phyloP scores from a whole-genome alignment of 2,797 vertebrate species.

The Pangasius krempfi region DNA sequence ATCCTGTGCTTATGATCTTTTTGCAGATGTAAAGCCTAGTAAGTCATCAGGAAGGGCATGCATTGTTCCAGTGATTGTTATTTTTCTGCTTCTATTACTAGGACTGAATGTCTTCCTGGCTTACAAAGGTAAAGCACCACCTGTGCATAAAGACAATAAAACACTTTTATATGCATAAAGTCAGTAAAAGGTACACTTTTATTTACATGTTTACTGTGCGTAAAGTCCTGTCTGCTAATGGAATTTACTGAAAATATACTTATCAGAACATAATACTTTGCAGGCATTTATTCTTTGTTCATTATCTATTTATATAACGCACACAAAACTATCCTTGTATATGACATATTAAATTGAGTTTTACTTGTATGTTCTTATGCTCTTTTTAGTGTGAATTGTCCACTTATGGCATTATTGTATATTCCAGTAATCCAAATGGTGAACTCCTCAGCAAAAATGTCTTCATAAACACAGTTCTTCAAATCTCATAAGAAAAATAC shows the following conservation, averaged over 20 bases:
- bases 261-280: neutral
- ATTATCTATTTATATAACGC: neutral
- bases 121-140: slow-evolving; percentile 76
- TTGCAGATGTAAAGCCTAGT: slow-evolving; percentile 63
- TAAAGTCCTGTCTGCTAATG: neutral
- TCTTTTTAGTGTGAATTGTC: neutral
- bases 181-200: too few species aligned
- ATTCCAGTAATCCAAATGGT: neutral
- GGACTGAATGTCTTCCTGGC: slow-evolving; percentile 68
- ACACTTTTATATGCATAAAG: neutral
- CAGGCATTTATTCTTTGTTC: neutral
- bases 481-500: neutral
- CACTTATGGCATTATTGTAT: neutral
- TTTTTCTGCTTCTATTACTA: slow-evolving; percentile 77
- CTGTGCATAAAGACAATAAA: neutral
- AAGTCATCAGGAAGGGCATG: slow-evolving; percentile 41
- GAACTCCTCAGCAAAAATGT: neutral
- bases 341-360: neutral
- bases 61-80: slow-evolving; percentile 51
- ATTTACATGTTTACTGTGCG: too few species aligned
- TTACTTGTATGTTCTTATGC: neutral
- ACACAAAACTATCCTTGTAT: neutral
- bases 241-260: neutral
- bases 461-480: neutral
- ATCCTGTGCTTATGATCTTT: neutral